A percentile compares a stretch with the other conserved stretches of the same genome.
phyloP scores from a whole-genome alignment of 2,888 invertebrate genomes.

The Eulithis testata region DNA sequence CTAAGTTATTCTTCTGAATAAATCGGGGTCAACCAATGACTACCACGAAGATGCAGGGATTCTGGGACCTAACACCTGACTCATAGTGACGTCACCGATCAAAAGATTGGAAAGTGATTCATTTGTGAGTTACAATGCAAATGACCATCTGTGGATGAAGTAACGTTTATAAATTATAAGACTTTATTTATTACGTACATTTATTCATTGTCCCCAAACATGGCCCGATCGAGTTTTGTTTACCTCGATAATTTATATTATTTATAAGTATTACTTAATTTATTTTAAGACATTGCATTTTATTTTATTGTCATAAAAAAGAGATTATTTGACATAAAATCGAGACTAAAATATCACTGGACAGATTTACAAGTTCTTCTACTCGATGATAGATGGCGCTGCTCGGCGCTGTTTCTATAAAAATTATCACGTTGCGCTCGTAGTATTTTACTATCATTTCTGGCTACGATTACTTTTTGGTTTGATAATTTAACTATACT shows the following conservation, averaged over 20 bases:
- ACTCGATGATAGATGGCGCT: conserved; percentile 46
- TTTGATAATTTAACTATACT: too few species aligned
- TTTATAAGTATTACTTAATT: too few species aligned
- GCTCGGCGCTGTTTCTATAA: neutral
- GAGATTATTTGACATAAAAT: too few species aligned
- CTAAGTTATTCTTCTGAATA: neutral
- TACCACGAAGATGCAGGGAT: conserved; percentile 33
- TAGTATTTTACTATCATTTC: too few species aligned
- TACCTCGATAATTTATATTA: neutral
- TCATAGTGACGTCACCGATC: conserved; percentile 38
- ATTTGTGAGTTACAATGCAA: conserved; percentile 20
- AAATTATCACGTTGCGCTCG: too few species aligned
- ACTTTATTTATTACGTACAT: neutral
- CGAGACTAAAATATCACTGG: too few species aligned
- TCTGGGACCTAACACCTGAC: conserved; percentile 19
- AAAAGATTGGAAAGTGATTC: conserved; percentile 36
- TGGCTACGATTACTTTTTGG: too few species aligned
- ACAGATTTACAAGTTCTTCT: conserved; percentile 19
- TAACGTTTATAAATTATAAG: conserved; percentile 7
- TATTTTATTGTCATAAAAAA: too few species aligned
- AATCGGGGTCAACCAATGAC: conserved; percentile 22
- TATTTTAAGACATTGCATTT: too few species aligned
- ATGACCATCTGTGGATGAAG: conserved; percentile 36
- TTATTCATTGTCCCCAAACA: neutral
- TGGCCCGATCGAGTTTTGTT: too few species aligned